Evolutionary conservation across 2,797 vertebrate species (phyloP), one percentile per base, ranked within the genome.

Genomic region (Garrulus glandarius): DNA sequence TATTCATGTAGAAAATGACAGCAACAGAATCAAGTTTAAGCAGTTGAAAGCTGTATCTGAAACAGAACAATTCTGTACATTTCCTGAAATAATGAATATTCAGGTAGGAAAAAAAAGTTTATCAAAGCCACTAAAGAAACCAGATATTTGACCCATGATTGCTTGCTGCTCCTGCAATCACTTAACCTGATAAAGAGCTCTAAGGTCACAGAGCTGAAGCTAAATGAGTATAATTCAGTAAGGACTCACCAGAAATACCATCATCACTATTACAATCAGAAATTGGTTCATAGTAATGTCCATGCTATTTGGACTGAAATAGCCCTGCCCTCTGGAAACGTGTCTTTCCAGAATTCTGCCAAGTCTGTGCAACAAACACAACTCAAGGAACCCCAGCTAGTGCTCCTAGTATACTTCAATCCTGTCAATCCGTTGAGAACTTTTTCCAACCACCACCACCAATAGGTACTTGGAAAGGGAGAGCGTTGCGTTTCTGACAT

Each of bases 341-440:
- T 44, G 46, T 27, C 30, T 91, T 81, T 74, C 49, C 80, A 85
- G 47, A 80, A 80, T 8, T 39, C 64, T 67, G 47, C 50, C 15
- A 64, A 24, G 17, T 70, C 22, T 41, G 46, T 49, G 46, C 64
- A 74, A 78, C 52, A 46, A 70, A 70, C 76, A 36, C 27, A 82
- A 19, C 12, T 44, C 26, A 19, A 36, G 32, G 24, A 67, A 47
- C 20, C 60, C 15, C 3, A 63, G 44, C 21, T 34, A 34, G 52
- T 13, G 49, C 27, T 95, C 74, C 34, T 43, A 37, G 5, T 14
- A n/a, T 2, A 43, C 11, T 41, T 59, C 23, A 53, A 5, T 60
- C 24, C 63, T 53, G 34, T 68, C 69, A 65, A 22, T 30, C n/a
- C 0, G 0, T 9, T 46, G 32, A 0, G 30, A 69, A 20, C 32